Base-by-base conservation (phyloP, 2,113 vertebrate species). In the Dunckerocampus dactyliophorus region DNA sequence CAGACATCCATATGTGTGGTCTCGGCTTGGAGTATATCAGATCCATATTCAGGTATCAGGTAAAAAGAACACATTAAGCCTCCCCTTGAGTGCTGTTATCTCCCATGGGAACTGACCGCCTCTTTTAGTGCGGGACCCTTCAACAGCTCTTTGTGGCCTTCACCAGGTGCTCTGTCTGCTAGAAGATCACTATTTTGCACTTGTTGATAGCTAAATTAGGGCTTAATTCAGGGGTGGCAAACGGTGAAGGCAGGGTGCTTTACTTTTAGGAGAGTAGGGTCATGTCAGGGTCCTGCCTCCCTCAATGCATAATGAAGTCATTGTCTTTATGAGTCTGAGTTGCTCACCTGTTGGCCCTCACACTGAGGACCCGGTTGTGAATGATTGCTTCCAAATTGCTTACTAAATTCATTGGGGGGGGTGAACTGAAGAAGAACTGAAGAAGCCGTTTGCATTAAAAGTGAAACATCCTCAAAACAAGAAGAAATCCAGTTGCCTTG, bases 131-230 rank as follows among this genome's bases (percentile, higher is more conserved):
- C 62, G 57, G 65, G 63, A 76, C 67, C 75, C 67, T 75, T 64
- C 67, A 82, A 71, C 73, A 63, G 74, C 57, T 22, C 71, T 64
- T 73, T 53, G 74, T 64, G 63, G 67, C 63, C 63, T 64, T 76
- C 68, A 64, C 79, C 82, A 84, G 81, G 81, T 87, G 85, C 75
- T 73, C 79, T 48, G 68, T 45, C 53, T 39, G 31, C 34, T 20
- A 31, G 63, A 64, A 60, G 50, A 59, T 67, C 62, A 54, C 59
- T 67, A 79, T 82, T 84, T 80, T 69, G 63, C 61, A 60, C 77
- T 76, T 82, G 85, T 83, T 91, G 89, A 90, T 78, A 81, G 80
- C 80, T 89, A 86, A 90, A 91, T 91, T 87, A 80, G 74, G 15
- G 74, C 61, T 69, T 83, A 77, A 82, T 85, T 76, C 64, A 8